Evolutionary conservation across 2,888 invertebrate genomes (phyloP).

Genomic region (Thecophora atra): DNA sequence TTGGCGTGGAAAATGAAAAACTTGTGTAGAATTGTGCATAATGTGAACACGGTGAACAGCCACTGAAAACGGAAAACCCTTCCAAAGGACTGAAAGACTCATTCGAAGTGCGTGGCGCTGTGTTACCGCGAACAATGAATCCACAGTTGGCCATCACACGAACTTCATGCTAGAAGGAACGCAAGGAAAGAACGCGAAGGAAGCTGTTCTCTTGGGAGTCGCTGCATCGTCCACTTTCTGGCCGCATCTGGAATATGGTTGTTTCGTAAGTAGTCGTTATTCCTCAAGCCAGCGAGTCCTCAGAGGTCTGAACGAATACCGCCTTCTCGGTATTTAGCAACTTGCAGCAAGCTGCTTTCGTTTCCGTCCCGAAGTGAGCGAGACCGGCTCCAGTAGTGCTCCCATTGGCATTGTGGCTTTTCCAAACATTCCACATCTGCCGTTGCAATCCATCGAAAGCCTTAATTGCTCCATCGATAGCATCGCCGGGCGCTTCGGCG

Average conservation of each 20-base stretch:
- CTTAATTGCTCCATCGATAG: conserved; percentile 3
- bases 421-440: not conserved
- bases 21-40: not conserved
- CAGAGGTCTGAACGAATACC: no score
- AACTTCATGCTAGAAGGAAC: no score
- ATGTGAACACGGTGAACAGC: no score
- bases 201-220: not conserved
- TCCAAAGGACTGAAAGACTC: no score
- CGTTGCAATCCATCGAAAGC: not conserved
- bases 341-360: no score
- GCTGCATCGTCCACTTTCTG: conserved; percentile 13
- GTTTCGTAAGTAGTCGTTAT: conserved; percentile 59
- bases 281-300: not conserved
- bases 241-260: conserved; percentile 57
- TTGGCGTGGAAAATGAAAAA: not conserved
- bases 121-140: no score
- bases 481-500: not conserved
- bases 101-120: no score
- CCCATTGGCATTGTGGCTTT: not conserved
- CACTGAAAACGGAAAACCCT: no score
- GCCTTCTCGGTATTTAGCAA: no score
- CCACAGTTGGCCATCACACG: no score
- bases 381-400: not conserved
- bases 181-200: no score
- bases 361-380: no score